Evolutionary conservation across 2,888 invertebrate species (phyloP), one percentile per base, ranked within the genome.

Genomic region (Microplitis deprimator): DNA sequence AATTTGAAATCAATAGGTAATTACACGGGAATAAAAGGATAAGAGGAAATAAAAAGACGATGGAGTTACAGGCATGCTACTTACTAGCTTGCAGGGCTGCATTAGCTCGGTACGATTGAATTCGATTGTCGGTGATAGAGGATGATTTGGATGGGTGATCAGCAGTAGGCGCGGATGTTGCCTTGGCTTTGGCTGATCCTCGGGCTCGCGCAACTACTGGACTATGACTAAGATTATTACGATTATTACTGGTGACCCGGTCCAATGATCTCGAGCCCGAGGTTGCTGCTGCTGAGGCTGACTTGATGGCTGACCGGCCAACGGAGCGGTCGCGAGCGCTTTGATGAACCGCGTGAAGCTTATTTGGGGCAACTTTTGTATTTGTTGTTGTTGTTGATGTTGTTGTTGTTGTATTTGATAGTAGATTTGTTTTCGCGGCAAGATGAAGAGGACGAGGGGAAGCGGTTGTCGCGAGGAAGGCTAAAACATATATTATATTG

Each of bases 381-480:
- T 50, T 50, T 50, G 50, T 50, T 50, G 50, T 50, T 50, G 50
- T 50, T 8, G 50, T 50, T 13, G 50, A 13, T 50, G 50, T 50
- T 50, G 50, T 50, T 13, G 50, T 50, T 50, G 50, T 50, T 50
- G 50, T 50, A 13, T 20, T 68, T 76, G 77, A 82, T 82, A 80
- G 84, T 84, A 86, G 86, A 50, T 50, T 50, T 50, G 50, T 85
- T 88, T 87, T 88, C 83, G 85, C 86, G 82, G 88, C 89, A 87
- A 89, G 89, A 87, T 89, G 89, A 87, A 88, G 86, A 87, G 89
- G 89, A 85, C 89, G 89, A 88, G 89, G 93, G 93, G 93, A 93
- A 91, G 92, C 92, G 92, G 93, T 93, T 91, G 94, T 93, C 92
- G 93, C 93, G 91, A 94, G 92, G 93, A 93, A 93, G 91, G 94